Conservation (phyloP, 2,113 vertebrate genomes). For the Oncorhynchus kisutch region DNA sequence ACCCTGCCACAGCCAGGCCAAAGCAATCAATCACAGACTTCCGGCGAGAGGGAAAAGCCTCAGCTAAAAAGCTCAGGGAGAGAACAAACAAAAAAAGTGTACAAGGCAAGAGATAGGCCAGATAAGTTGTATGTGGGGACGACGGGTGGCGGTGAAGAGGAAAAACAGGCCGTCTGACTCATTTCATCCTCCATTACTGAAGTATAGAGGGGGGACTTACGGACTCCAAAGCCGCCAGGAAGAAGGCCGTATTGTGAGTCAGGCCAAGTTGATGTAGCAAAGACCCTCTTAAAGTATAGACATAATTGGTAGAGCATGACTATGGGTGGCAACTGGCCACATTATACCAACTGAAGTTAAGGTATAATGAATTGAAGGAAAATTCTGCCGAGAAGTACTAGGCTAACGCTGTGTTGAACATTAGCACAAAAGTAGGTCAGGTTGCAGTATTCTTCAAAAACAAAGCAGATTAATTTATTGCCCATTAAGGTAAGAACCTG, state of each 20-base stretch:
- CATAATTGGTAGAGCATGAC: neutral
- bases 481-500: neutral
- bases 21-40: constrained; percentile 68
- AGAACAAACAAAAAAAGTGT: constrained; percentile 35
- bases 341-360: no score
- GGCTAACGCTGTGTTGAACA: no score
- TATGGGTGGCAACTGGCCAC: neutral
- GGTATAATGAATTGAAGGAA: no score
- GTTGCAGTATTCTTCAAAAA: no score
- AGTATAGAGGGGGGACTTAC: constrained; percentile 24
- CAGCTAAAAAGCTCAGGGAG: constrained; percentile 45
- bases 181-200: constrained; percentile 38
- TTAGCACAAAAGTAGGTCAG: no score
- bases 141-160: constrained; percentile 1
- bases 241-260: constrained; percentile 21
- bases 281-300: neutral
- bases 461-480: no score
- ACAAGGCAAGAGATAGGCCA: constrained; percentile 43
- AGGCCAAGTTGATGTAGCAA: constrained; percentile 16
- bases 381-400: no score
- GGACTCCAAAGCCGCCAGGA: constrained; percentile 24
- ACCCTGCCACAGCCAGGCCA: constrained; percentile 53
- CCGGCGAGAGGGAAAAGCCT: constrained; percentile 36
- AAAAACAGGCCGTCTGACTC: constrained; percentile 38
- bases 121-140: constrained; percentile 30